A percentile compares a stretch with the other conserved stretches of the same genome.
Conservation (phyloP, 1,140 invertebrate genomes). For the Lerema accius region DNA sequence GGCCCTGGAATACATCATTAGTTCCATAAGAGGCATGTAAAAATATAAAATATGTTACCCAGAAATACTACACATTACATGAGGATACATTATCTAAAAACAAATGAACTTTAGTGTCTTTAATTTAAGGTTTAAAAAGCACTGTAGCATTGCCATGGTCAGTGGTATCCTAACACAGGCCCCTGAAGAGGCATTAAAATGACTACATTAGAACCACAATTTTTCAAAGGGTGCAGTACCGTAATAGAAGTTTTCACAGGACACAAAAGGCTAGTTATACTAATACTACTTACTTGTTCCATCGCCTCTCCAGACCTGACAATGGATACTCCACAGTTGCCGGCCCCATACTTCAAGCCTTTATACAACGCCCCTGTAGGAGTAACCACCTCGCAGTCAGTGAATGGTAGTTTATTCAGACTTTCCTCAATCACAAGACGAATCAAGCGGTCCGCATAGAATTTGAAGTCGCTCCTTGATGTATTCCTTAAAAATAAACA, state of each 20-base stretch:
- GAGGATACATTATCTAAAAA: no score
- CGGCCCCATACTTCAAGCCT: conserved; percentile 96
- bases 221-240: no score
- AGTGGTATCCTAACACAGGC: no score
- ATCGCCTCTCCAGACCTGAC: conserved; percentile 98
- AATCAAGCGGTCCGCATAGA: conserved; percentile 98
- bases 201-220: no score
- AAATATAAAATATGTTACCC: no score
- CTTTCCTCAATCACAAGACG: conserved; percentile 99
- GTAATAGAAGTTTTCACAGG: no score
- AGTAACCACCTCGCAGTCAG: conserved; percentile 93
- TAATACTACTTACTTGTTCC: conserved; percentile 90
- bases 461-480: conserved; percentile 97
- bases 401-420: conserved; percentile 97
- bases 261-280: not conserved
- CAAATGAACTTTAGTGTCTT: no score
- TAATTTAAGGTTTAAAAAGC: no score
- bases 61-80: no score
- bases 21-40: not conserved
- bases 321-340: conserved; percentile 99
- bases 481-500: conserved; percentile 91
- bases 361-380: conserved; percentile 95
- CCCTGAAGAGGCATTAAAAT: no score
- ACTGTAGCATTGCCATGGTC: no score
- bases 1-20: conserved; percentile 84